Percentiles rank a stretch among this genome's conserved stretches.
Evolutionary conservation across 2,797 vertebrate species (phyloP).

Genomic region (Falco concolor): DNA sequence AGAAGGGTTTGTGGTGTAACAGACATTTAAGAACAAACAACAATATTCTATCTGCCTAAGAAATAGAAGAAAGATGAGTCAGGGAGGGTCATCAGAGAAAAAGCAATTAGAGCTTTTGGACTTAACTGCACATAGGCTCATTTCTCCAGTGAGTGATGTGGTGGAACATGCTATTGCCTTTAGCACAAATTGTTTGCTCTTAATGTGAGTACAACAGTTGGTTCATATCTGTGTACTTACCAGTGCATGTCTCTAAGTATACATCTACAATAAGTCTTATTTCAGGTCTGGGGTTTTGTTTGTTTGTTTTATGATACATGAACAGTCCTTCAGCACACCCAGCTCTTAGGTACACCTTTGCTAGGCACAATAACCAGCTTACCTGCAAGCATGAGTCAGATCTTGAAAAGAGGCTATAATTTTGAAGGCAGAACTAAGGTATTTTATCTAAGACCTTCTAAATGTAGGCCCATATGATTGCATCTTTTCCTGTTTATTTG

Average conservation of each 20-base stretch:
- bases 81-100: not conserved
- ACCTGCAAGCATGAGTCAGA: accelerated
- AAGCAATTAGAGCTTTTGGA: not conserved
- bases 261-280: not conserved
- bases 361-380: not conserved
- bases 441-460: not conserved
- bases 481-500: not conserved
- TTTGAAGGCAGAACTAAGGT: not conserved
- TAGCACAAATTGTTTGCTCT: not conserved
- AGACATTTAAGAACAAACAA: not conserved
- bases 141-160: not conserved
- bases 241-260: not conserved
- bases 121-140: not conserved
- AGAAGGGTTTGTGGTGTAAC: not conserved
- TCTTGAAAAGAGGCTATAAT: not conserved
- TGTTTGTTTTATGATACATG: not conserved
- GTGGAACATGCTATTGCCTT: not conserved
- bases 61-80: not conserved
- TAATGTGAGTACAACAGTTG: not conserved
- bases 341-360: not conserved
- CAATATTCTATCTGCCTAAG: not conserved
- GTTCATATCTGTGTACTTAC: not conserved
- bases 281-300: not conserved
- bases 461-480: accelerated
- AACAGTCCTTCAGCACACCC: not conserved